phyloP scores from a whole-genome alignment of 2,888 invertebrate species.

The Calameuta filiformis region DNA sequence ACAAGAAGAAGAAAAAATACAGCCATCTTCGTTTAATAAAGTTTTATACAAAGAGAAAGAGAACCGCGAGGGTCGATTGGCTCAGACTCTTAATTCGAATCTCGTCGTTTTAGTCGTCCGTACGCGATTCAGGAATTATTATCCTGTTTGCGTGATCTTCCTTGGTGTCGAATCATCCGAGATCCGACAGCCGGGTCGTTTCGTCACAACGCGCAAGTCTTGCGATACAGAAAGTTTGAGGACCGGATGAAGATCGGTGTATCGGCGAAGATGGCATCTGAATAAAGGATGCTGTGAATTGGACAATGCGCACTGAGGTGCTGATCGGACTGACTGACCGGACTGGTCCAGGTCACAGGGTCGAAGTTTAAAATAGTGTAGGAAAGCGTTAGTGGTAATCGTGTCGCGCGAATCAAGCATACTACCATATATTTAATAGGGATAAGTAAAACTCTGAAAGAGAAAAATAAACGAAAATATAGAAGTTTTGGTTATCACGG shows the following conservation, averaged over 20 bases:
- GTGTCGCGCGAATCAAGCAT: not conserved
- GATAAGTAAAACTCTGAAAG: not conserved
- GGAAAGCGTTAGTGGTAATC: not conserved
- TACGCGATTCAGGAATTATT: constrained; percentile 6
- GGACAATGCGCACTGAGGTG: not conserved
- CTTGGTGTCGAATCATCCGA: not conserved
- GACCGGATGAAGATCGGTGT: not conserved
- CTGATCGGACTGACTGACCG: not conserved
- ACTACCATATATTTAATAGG: not conserved
- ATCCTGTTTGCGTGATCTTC: not conserved
- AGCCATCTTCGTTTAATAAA: not conserved
- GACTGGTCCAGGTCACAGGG: not conserved
- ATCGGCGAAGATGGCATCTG: not conserved
- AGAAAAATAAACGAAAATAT: constrained; percentile 1
- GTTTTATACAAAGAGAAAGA: not conserved
- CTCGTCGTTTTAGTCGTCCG: constrained; percentile 21
- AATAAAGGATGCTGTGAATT: not conserved
- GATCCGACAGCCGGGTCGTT: not conserved
- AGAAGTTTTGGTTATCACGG: not conserved
- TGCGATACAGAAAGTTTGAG: not conserved
- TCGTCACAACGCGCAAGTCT: not conserved
- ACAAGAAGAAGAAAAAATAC: constrained; percentile 5
- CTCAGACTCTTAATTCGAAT: constrained; percentile 19
- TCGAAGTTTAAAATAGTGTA: not conserved
- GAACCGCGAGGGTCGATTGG: not conserved